Evolutionary conservation across 1,140 invertebrate species (phyloP).

Genomic region (Agrilus planipennis): DNA sequence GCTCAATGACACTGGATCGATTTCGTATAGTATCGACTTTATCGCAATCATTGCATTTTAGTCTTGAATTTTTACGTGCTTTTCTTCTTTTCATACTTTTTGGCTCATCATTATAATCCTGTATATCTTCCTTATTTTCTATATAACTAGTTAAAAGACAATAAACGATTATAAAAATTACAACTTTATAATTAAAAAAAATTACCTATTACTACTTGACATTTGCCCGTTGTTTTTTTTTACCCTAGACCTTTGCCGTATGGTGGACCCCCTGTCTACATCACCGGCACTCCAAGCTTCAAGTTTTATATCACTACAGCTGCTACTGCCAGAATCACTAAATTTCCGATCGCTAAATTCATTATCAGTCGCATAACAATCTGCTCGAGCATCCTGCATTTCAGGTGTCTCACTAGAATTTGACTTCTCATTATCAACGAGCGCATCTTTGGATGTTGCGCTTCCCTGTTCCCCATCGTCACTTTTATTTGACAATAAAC

Average conservation of each 20-base stretch:
- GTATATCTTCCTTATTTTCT: slow-evolving; percentile 18
- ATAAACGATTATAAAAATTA: too few species aligned
- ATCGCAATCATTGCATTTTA: slow-evolving; percentile 3
- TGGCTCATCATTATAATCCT: too few species aligned
- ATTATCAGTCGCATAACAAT: slow-evolving; percentile 23
- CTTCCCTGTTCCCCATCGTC: slow-evolving; percentile 41
- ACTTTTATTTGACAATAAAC: slow-evolving; percentile 6
- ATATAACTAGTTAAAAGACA: too few species aligned
- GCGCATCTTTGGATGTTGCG: slow-evolving; percentile 50
- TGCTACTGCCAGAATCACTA: slow-evolving; percentile 25
- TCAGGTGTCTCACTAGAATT: slow-evolving; percentile 46
- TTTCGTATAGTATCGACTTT: slow-evolving; percentile 17
- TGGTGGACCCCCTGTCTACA: background rate
- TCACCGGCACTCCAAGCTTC: slow-evolving; percentile 17
- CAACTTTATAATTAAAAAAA: too few species aligned
- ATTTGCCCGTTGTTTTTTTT: too few species aligned
- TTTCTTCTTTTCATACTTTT: slow-evolving; percentile 18
- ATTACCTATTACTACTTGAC: too few species aligned
- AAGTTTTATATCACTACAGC: slow-evolving; percentile 27
- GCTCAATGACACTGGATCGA: slow-evolving; percentile 25
- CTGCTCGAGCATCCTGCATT: slow-evolving; percentile 31
- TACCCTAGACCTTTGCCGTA: slow-evolving; percentile 9
- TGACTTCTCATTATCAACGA: slow-evolving; percentile 43
- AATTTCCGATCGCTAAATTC: slow-evolving; percentile 28
- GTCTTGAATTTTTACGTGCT: slow-evolving; percentile 1